Conservation (phyloP, 2,113 vertebrate species). For the Oreotrochilus melanogaster region DNA sequence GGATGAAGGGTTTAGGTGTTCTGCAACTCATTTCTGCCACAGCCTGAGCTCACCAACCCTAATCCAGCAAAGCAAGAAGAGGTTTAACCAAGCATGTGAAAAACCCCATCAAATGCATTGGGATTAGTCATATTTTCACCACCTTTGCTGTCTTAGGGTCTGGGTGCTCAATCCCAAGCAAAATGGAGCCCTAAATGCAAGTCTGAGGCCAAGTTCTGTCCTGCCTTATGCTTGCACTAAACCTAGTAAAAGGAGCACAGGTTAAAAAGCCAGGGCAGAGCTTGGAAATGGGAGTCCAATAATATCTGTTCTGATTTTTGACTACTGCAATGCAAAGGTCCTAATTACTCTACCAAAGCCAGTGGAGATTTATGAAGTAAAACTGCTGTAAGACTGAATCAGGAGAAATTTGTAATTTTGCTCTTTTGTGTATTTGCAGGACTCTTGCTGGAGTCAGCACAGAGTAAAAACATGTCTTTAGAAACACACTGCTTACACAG, state of each 20-base stretch:
- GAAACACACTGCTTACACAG: not conserved
- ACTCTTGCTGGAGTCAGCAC: not conserved
- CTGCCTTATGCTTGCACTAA: not conserved
- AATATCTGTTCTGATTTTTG: not conserved
- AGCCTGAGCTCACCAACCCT: not conserved
- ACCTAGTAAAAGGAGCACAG: not conserved
- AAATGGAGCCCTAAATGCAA: not conserved
- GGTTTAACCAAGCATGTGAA: not conserved
- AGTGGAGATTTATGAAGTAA: not conserved
- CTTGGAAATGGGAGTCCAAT: not conserved
- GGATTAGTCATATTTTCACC: not conserved
- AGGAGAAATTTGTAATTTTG: not conserved
- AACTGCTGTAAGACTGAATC: not conserved
- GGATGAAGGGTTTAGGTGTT: not conserved
- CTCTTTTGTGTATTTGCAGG: not conserved
- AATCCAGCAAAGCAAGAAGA: conserved; percentile 11
- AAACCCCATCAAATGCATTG: conserved; percentile 10
- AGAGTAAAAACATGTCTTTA: not conserved
- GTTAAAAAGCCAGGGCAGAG: not conserved
- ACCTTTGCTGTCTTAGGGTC: not conserved
- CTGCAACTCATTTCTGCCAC: not conserved
- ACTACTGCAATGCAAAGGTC: not conserved
- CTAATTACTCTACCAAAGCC: not conserved
- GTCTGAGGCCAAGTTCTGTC: not conserved
- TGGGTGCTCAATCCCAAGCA: not conserved